Conservation (phyloP, 2,888 invertebrate genomes). For the Drosophila barbarae region DNA sequence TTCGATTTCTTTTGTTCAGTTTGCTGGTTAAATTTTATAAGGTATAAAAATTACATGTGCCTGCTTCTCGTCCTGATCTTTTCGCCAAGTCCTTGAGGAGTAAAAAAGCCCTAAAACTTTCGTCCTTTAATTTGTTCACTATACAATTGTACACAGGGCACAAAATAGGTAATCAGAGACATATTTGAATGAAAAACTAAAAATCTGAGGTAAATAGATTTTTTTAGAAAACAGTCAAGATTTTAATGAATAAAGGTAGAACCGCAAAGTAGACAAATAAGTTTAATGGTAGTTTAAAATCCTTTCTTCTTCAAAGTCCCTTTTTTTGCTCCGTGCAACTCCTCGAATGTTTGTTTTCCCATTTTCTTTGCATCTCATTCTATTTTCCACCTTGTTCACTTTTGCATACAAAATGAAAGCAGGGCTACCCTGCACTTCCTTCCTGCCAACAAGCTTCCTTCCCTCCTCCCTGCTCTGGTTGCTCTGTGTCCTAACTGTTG, state of each 20-base stretch:
- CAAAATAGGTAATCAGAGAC: background rate
- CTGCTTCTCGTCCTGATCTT: conserved; percentile 7
- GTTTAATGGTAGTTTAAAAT: background rate
- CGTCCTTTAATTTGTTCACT: conserved; percentile 10
- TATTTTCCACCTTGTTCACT: conserved; percentile 44
- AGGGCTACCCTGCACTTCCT: conserved; percentile 24
- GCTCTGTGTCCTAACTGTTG: conserved; percentile 56
- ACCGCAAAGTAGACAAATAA: background rate
- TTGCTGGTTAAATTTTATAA: conserved; percentile 48
- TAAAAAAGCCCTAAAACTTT: conserved; percentile 28
- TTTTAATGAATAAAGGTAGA: background rate
- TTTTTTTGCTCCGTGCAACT: background rate
- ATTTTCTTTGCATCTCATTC: conserved; percentile 17
- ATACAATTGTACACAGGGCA: conserved; percentile 1
- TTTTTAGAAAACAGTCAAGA: background rate
- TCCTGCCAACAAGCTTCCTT: conserved; percentile 27
- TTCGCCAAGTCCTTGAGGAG: conserved; percentile 11
- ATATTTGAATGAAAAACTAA: background rate
- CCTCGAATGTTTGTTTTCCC: conserved; percentile 11
- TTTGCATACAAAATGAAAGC: conserved; percentile 40
- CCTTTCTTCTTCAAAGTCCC: no score
- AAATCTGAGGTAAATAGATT: background rate
- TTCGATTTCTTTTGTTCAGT: conserved; percentile 32
- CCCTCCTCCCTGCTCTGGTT: conserved; percentile 8
- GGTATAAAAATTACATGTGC: conserved; percentile 59